Evolutionary conservation across 2,113 vertebrate species (phyloP), one percentile per base, ranked within the genome.

Genomic region (Thermophis baileyi): DNA sequence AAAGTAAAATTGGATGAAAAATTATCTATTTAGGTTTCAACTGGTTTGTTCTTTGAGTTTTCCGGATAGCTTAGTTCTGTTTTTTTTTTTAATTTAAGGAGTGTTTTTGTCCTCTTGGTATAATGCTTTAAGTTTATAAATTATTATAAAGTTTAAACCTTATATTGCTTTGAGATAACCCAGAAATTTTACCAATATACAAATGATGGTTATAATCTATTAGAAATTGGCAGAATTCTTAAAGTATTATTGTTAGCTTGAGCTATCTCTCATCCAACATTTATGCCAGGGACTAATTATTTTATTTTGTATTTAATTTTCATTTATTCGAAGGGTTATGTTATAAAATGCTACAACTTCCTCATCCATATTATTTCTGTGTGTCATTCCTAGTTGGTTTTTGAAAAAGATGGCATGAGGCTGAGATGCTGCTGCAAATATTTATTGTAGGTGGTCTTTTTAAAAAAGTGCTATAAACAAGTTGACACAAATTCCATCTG

Each of bases 291-390:
- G 49, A 20, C 18, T 0, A 10, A n/a, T 10, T 87, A n/a, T 10
- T 87, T 87, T 25, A 22, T 0, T 0, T 18, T 0, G 1, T 20
- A 18, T 22, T 27, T 63, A 46, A 46, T 81, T 55, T 18, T 87
- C 44, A 85, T n/a, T 0, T 3, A 14, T 53, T 44, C 44, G 11
- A 44, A 50, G 12, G 1, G 0, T 7, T 0, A 0, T 10, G 6
- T 85, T 46, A 27, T 40, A 60, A 53, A 24, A 24, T 22, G 4
- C 44, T 87, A 0, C 0, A 0, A 0, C 55, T 20, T 30, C 35
- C 44, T 49, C 1, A 46, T 57, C 35, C 40, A 85, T 46, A 63
- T 53, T 30, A 87, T 8, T 40, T 27, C 0, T 0, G 4, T 0
- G 3, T 57, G 54, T 54, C 25, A 22, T 0, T 0, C 11, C 10